Percentiles rank a stretch among this genome's conserved stretches.
These are phyloP conservation scores for Lithodes maja DNA, from an alignment of 2,888 invertebrate genomes.

Conservation along the genomic window DNA sequence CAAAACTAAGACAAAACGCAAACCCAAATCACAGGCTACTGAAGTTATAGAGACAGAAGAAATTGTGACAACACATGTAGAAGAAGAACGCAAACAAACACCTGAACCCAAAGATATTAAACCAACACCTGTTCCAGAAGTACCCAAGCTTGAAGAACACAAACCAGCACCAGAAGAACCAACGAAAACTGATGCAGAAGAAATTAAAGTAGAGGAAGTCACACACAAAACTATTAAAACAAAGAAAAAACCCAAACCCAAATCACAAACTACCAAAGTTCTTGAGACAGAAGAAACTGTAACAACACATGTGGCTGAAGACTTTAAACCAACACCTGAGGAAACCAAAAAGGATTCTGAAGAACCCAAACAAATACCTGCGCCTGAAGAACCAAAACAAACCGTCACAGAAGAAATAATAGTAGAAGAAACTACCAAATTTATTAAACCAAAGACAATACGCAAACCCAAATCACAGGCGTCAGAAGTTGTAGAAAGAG, in stretches of 20 bases:
- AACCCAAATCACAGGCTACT: slow-evolving; percentile 4
- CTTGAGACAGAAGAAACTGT: slow-evolving; percentile 6
- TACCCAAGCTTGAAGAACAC: background rate
- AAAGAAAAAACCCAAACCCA: slow-evolving; percentile 17
- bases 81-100: slow-evolving; percentile 11
- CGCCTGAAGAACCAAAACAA: slow-evolving; percentile 32
- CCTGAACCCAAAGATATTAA: background rate
- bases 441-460: slow-evolving; percentile 3
- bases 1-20: slow-evolving; percentile 4
- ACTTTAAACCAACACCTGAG: slow-evolving; percentile 12
- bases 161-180: background rate
- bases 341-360: slow-evolving; percentile 13
- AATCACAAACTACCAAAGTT: background rate
- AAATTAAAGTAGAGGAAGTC: background rate
- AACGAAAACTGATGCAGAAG: background rate
- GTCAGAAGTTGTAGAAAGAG: background rate
- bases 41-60: slow-evolving; percentile 13
- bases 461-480: background rate
- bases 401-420: background rate
- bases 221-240: background rate
- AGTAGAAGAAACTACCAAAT: background rate
- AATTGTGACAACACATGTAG: background rate
- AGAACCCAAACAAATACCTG: slow-evolving; percentile 20
- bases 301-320: slow-evolving; percentile 9
- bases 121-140: background rate